Percentiles rank a stretch among this genome's conserved stretches.
These are phyloP conservation scores for Agrilus cyanescens DNA, from an alignment of 2,888 invertebrate genomes.

Conservation along the genomic window DNA sequence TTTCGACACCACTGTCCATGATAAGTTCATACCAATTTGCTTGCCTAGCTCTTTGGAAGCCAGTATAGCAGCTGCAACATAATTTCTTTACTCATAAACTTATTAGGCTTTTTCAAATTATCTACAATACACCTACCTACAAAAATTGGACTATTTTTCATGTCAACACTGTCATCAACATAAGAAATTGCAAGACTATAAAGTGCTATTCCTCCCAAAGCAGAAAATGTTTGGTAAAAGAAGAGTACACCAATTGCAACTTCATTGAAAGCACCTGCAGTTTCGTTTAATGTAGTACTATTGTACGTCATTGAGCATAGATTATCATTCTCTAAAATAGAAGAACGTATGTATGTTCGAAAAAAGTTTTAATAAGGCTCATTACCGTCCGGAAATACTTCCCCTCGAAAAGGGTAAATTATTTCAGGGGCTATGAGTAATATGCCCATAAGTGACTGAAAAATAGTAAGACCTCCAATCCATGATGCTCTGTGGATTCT, in stretches of 20 bases:
- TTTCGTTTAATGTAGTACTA: not conserved
- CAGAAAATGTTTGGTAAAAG: conserved; percentile 37
- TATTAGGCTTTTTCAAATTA: too few relatives aligned
- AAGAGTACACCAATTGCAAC: conserved; percentile 32
- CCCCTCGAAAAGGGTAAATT: conserved; percentile 29
- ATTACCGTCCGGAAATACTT: not conserved
- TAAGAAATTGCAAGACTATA: conserved; percentile 46
- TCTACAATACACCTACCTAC: conserved; percentile 34
- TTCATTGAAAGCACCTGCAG: too few relatives aligned
- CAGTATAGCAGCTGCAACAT: conserved; percentile 22
- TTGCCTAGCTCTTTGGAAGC: conserved; percentile 24
- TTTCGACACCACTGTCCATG: conserved; percentile 22
- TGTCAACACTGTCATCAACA: conserved; percentile 47
- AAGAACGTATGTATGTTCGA: too few relatives aligned
- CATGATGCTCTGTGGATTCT: conserved; percentile 46
- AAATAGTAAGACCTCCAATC: conserved; percentile 43
- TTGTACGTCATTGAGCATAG: conserved; percentile 2
- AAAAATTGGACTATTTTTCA: conserved; percentile 38
- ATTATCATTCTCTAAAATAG: conserved; percentile 1
- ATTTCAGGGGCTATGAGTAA: conserved; percentile 44
- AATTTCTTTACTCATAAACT: too few relatives aligned
- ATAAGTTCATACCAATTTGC: conserved; percentile 26
- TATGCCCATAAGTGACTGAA: conserved; percentile 41
- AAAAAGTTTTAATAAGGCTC: too few relatives aligned
- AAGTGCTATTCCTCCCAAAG: conserved; percentile 39